phyloP scores from a whole-genome alignment of 2,797 vertebrate species.

The Sebastes iracundus region DNA sequence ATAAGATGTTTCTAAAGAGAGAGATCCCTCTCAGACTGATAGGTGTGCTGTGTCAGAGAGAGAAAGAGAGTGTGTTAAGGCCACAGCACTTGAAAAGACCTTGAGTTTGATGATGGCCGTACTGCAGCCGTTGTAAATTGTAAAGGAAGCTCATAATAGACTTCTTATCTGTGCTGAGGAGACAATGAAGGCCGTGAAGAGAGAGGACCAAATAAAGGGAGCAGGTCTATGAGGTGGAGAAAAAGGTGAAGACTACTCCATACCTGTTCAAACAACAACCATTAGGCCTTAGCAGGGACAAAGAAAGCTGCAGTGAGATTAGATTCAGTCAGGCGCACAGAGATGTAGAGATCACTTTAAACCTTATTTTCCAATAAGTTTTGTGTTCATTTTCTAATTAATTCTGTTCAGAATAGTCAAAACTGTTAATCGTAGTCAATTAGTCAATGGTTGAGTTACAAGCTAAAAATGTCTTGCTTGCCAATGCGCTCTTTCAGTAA shows the following conservation, averaged over 20 bases:
- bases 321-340: neutral
- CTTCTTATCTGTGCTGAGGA: constrained; percentile 61
- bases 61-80: constrained; percentile 2
- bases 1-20: constrained; percentile 67
- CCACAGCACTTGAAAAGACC: constrained; percentile 53
- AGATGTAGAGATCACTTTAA: neutral
- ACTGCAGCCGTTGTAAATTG: constrained; percentile 54
- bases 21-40: constrained; percentile 43
- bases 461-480: neutral
- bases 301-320: neutral
- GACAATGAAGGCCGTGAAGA: constrained; percentile 54
- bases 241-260: constrained; percentile 7
- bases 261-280: constrained; percentile 33
- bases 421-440: neutral
- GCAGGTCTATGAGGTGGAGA: constrained; percentile 27
- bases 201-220: constrained; percentile 38
- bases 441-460: neutral
- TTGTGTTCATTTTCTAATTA: neutral
- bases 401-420: neutral
- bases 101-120: constrained; percentile 66
- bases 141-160: constrained; percentile 62
- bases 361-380: neutral
- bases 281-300: neutral
- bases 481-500: neutral
- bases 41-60: neutral